Evolutionary conservation across 2,888 invertebrate species (phyloP).

Genomic region (Erannis defoliaria): DNA sequence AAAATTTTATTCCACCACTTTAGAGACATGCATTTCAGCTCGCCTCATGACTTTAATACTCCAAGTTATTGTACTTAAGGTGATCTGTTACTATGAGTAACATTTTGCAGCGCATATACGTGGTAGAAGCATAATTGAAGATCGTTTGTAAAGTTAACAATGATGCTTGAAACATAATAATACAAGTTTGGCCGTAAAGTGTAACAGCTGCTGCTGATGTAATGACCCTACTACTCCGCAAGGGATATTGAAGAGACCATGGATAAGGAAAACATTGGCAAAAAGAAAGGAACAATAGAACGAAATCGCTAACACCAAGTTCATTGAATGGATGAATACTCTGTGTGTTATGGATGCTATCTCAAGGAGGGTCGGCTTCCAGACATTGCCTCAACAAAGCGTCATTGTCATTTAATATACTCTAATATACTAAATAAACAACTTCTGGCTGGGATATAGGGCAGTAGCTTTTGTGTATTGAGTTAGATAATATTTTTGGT

Average conservation of each 20-base stretch:
- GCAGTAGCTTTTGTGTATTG: slow-evolving; percentile 40
- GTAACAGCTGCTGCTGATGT: slow-evolving; percentile 80
- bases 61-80: slow-evolving; percentile 1
- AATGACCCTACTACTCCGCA: slow-evolving; percentile 61
- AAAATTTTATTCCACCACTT: slow-evolving; percentile 30
- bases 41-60: background rate
- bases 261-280: slow-evolving; percentile 63
- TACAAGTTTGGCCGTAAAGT: slow-evolving; percentile 78
- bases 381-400: slow-evolving; percentile 58
- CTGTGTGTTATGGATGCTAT: slow-evolving; percentile 54
- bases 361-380: slow-evolving; percentile 62
- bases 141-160: slow-evolving; percentile 69
- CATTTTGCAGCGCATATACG: slow-evolving; percentile 21
- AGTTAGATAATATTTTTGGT: slow-evolving; percentile 24
- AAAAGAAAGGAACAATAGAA: slow-evolving; percentile 58
- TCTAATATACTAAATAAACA: slow-evolving; percentile 61
- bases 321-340: slow-evolving; percentile 62
- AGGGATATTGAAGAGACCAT: slow-evolving; percentile 66
- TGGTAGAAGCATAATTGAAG: slow-evolving; percentile 57
- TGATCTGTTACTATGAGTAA: slow-evolving; percentile 18
- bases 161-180: slow-evolving; percentile 75
- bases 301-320: slow-evolving; percentile 56
- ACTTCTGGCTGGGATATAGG: slow-evolving; percentile 38
- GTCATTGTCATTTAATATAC: slow-evolving; percentile 63
- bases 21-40: slow-evolving; percentile 2